Percentiles rank a stretch among this genome's conserved stretches.
Evolutionary conservation across 1,140 invertebrate species (phyloP).

Genomic region (Lepidurus packardi): DNA sequence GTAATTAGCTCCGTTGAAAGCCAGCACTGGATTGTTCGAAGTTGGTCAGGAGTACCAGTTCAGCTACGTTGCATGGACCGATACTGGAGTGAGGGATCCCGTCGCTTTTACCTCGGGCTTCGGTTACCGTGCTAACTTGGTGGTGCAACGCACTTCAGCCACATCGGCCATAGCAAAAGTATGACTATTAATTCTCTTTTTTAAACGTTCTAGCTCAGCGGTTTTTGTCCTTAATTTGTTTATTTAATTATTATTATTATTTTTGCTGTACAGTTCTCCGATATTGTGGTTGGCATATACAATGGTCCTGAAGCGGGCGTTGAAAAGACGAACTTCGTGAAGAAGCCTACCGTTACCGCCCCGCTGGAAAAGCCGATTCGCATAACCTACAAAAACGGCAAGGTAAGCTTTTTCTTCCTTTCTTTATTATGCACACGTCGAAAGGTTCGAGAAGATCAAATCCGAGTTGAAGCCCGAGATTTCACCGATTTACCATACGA

Average conservation of each 20-base stretch:
- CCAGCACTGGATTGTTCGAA: slow-evolving; percentile 32
- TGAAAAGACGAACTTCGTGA: slow-evolving; percentile 26
- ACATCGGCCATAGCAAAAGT: slow-evolving; percentile 31
- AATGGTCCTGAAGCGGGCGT: slow-evolving; percentile 33
- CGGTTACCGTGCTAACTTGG: slow-evolving; percentile 32
- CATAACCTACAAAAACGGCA: slow-evolving; percentile 31
- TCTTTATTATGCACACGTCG: neutral
- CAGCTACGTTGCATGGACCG: slow-evolving; percentile 28
- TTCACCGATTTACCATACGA: neutral
- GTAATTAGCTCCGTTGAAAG: neutral
- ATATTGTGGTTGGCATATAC: slow-evolving; percentile 31
- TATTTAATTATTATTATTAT: neutral
- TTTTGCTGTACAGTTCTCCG: slow-evolving; percentile 26
- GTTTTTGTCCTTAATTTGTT: neutral
- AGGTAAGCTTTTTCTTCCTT: slow-evolving; percentile 25
- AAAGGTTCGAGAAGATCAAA: neutral
- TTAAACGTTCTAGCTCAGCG: neutral
- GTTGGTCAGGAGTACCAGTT: slow-evolving; percentile 34
- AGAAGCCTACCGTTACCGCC: slow-evolving; percentile 32
- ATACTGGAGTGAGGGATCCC: slow-evolving; percentile 31
- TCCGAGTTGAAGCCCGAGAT: neutral
- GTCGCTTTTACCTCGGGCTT: slow-evolving; percentile 29
- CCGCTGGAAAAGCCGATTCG: slow-evolving; percentile 33
- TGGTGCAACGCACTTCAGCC: slow-evolving; percentile 31
- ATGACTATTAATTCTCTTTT: slow-evolving; percentile 13